Base-by-base conservation (phyloP, 53 echinoderm and acorn worm genomes). In the Apostichopus leukothele region DNA sequence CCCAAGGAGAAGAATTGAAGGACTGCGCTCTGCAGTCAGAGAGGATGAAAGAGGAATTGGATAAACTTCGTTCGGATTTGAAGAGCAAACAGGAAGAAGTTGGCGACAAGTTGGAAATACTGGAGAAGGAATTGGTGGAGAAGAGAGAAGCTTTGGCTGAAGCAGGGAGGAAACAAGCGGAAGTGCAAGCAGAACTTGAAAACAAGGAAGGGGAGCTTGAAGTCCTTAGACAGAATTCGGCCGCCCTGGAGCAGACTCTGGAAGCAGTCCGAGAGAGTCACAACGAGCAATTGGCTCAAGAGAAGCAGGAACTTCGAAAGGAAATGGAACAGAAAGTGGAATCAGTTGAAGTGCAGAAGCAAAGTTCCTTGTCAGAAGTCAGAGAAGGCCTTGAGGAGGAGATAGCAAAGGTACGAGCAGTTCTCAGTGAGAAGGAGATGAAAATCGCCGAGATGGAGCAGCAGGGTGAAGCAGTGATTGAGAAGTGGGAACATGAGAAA, bases 351-450 rank as follows among this genome's bases (percentile, higher is more conserved):
- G 76, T 91, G 10, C 95, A 97, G 86, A 95, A 89, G 39, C 93
- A 94, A 88, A 95, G 92, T 86, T 93, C 94, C 13, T 87, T 95
- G 18, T 90, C 91, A 71, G 97, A 95, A 55, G 87, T 97, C 6
- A 73, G 92, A 7, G 85, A 88, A 16, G 92, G 93, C 52, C 83
- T 39, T 2, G 39, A 39, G 39, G 92, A 7, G 93, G 93, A 21
- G 73, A 92, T 54, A 92, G 94, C 61, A 91, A 94, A 94, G 63
- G 92, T 94, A 20, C 21, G 52, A 67, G 54, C 4, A 11, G 5
- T 39, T 8, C 52, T 80, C 20, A 52, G 26, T 50, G 83, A 83
- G 76, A 80, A 52, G 14, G 89, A 78, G 11, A 52, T 10, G 4
- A 73, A 53, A 57, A 74, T 91, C 53, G 86, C 79, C 6, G 90